Evolutionary conservation across 1,140 invertebrate species (phyloP), one percentile per base, ranked within the genome.

Genomic region (Cotesia chilonis): DNA sequence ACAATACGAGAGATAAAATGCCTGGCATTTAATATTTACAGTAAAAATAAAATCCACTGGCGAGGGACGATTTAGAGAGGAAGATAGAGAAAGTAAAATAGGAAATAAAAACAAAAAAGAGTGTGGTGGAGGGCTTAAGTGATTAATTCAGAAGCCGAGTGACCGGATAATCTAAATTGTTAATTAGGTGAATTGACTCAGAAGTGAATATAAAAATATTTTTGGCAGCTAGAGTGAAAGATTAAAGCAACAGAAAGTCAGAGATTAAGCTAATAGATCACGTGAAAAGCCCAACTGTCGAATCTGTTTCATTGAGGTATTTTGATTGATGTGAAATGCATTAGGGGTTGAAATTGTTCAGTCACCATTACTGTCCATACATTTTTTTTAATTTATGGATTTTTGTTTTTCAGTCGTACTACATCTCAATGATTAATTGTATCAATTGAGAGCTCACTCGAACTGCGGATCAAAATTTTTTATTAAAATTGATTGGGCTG

Each of bases 301-400:
- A 65, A 65, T 47, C 41, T 47, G 36, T 14, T 51, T 65, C 38
- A 65, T 20, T 6, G 20, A 55, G 35, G 66, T 63, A 10, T 20
- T 55, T 68, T 36, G 66, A 68, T 68, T 68, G 52, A 68, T 68
- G 66, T 10, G 38, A 64, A 47, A 14, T n/a, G 38, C 63, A 65
- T 65, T 20, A 65, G n/a, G 47, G 63, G 14, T 36, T 2, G 20
- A 12, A 20, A n/a, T 12, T 10, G 38, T 17, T 47, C 63, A 51
- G 3, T 51, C 20, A 10, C 14, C 37, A 65, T 35, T 35, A 12
- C 17, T n/a, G n/a, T 64, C 36, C 1, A 64, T n/a, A 6, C 6
- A 12, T 41, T 41, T 38, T 38, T 41, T 41, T 12, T 0, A 41
- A 35, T 12, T 28, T 28, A 61, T 28, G 3, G 1, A 10, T 20